Base-by-base conservation (phyloP, 2,888 invertebrate species). In the Eugnorisma glareosa region DNA sequence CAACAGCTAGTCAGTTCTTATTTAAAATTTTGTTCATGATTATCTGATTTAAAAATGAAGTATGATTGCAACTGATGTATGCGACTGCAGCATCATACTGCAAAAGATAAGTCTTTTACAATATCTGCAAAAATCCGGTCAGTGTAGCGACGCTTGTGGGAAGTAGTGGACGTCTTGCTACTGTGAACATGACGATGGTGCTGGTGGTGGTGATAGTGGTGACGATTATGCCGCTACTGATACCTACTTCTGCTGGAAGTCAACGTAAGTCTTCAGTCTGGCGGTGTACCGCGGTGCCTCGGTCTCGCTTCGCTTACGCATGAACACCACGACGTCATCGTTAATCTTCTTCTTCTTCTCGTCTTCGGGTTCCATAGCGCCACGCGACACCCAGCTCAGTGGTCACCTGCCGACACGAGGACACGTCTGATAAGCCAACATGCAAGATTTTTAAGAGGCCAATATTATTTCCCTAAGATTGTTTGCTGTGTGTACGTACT, bases 281-380 rank as follows among this genome's bases (percentile, higher is more conserved):
- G 93, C 92, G 64, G 92, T 89, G 88, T 94, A 94, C 3, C 92
- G 91, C 10, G 93, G 93, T 21, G 90, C 89, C 35, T 93, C 93
- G 0, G 90, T 89, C 54, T 93, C 93, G 77, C 94, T 93, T 61
- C 93, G 92, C 81, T 93, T 94, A 35, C 92, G 90, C 88, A 94
- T 88, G 71, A 94, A 94, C 72, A 88, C 88, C 71, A 94, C 90
- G 43, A 93, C 81, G 70, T 95, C 95, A 54, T 95, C 95, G 72
- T 92, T 93, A 59, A 95, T 73, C 77, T 92, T 91, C 81, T 93
- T 92, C 78, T 90, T 89, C 77, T 91, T 91, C 24, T 92, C 91
- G 15, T 92, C 91, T n/a, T 91, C 90, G 43, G 89, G 80, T 85
- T 93, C 94, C 92, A 92, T 93, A 48, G 77, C 84, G 81, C 86